phyloP scores from a whole-genome alignment of 2,797 vertebrate species.

The Uromys caudimaculatus region DNA sequence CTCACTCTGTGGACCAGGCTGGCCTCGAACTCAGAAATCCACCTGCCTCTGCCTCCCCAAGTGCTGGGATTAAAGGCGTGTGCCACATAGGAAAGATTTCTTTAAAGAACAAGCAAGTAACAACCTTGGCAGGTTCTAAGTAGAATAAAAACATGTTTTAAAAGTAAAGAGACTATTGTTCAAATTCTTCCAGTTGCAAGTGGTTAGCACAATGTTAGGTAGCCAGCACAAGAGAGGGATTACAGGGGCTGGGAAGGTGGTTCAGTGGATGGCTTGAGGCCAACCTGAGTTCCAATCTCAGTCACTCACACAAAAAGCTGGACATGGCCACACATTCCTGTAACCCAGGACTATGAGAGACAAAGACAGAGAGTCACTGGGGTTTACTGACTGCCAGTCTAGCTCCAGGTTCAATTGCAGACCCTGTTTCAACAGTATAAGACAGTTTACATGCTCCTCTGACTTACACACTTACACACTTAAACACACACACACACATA shows the following conservation, averaged over 20 bases:
- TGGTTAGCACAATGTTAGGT: background rate
- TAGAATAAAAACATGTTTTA: constrained; percentile 1
- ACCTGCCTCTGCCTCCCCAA: too few relatives aligned
- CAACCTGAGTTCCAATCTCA: background rate
- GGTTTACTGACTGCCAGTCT: background rate
- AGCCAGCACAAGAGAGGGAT: background rate
- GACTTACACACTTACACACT: background rate
- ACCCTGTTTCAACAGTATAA: background rate
- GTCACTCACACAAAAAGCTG: background rate
- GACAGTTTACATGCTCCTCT: background rate
- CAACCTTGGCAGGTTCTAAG: constrained; percentile 22
- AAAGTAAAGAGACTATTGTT: background rate
- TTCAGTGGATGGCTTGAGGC: background rate
- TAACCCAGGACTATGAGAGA: background rate
- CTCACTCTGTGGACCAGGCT: too few relatives aligned
- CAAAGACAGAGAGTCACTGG: background rate
- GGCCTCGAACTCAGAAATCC: too few relatives aligned
- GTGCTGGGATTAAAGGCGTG: too few relatives aligned
- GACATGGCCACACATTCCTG: background rate
- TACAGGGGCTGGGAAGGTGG: background rate
- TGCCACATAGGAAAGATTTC: background rate
- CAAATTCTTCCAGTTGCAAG: constrained; percentile 12
- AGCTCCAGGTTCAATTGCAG: background rate
- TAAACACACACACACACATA: background rate
- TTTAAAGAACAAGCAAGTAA: constrained; percentile 58